phyloP scores from a whole-genome alignment of 2,113 vertebrate species.

The Poeciliopsis occidentalis region DNA sequence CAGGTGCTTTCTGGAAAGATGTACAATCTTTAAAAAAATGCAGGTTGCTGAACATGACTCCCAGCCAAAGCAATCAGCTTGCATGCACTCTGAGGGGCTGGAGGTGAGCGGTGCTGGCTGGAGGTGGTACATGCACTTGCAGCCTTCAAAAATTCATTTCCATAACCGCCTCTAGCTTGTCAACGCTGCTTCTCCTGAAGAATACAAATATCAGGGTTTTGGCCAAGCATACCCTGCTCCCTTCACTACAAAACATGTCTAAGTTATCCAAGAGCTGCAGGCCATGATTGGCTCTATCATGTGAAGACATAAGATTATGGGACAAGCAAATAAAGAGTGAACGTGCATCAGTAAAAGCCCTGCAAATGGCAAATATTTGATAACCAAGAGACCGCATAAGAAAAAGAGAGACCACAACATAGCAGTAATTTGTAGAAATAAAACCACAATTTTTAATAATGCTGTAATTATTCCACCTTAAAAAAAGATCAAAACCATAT shows the following conservation, averaged over 20 bases:
- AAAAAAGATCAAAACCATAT: too few species aligned
- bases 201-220: conserved; percentile 38
- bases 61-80: conserved; percentile 55
- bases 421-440: background rate
- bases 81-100: conserved; percentile 27
- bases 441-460: background rate
- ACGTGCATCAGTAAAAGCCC: background rate
- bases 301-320: conserved; percentile 10
- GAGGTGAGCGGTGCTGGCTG: conserved; percentile 19
- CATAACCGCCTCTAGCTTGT: conserved; percentile 34
- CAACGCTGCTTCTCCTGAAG: conserved; percentile 35
- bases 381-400: too few species aligned
- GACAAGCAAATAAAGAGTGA: background rate
- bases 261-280: background rate
- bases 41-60: conserved; percentile 38
- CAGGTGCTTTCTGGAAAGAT: conserved; percentile 38
- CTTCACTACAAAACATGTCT: conserved; percentile 19
- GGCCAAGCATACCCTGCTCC: background rate
- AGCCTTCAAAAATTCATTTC: conserved; percentile 64
- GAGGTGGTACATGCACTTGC: conserved; percentile 32
- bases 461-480: background rate
- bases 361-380: too few species aligned
- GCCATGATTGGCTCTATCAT: background rate
- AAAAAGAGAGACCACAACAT: too few species aligned
- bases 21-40: conserved; percentile 21